Evolutionary conservation across 2,113 vertebrate genomes (phyloP), one percentile per base, ranked within the genome.

Genomic region (Sturnus vulgaris): DNA sequence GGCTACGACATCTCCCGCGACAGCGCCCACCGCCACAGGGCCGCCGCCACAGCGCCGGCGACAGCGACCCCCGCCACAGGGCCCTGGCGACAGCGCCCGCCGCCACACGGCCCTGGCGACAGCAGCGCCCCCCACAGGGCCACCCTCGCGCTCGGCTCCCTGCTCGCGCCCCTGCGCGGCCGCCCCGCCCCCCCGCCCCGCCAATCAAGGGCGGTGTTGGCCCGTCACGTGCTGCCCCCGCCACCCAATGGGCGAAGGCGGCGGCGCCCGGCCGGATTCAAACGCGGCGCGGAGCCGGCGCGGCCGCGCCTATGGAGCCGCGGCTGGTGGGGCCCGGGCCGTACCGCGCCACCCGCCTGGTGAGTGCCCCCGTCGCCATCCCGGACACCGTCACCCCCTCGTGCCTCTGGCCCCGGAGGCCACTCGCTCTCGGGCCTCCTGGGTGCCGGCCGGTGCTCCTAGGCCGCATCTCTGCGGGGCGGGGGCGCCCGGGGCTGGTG

Each of bases 261-360:
- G 19, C 18, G 3, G 28, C 14, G 7, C 3, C 5, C 17, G 4
- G 72, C 66, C 4, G 4, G 44, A 97, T 98, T 98, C 98, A 97
- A 98, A 98, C 75, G 7, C 40, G 6, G 40, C 59, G 33, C 86
- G 78, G 95, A 79, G 89, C 86, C 60, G 27, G 68, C 1, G 42
- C 4, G 7, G 50, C 27, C 1, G 69, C n/a, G 16, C 10, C n/a
- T 12, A 98, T 98, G 98, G 98, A 98, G 77, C 96, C 97, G 12
- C 86, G 96, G 59, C 92, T 98, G 14, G 98, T 99, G 35, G 98
- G 98, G 3, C 98, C 98, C 1, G 98, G 98, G 24, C 98, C 98
- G 1, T 99, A 98, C 94, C 97, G 98, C 52, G 98, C 98, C 24
- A 99, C 98, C 17, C 98, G 96, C 69, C 92, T 99, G 98, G 98